phyloP scores from a whole-genome alignment of 2,113 vertebrate genomes.

The Shinisaurus crocodilurus region DNA sequence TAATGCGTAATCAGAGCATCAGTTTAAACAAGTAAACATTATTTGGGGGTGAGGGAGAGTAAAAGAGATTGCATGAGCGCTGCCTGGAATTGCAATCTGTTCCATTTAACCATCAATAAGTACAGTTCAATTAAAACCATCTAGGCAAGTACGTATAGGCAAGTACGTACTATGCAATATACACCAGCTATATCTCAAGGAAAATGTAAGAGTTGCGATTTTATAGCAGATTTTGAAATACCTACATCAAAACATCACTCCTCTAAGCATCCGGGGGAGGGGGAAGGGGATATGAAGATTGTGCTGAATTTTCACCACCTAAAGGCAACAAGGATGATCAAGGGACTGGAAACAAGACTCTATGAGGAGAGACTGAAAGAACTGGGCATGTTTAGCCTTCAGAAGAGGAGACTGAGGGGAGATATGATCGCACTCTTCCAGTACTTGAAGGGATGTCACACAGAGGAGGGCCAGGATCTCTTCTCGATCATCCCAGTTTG shows the following conservation, averaged over 20 bases:
- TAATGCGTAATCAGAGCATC: slow-evolving; percentile 73
- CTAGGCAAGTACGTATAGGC: too few species aligned
- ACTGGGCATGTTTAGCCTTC: too few species aligned
- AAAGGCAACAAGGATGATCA: too few species aligned
- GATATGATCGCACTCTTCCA: too few species aligned
- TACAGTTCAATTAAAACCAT: background rate
- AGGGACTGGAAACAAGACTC: too few species aligned
- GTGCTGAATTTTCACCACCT: background rate
- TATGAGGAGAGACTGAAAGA: too few species aligned
- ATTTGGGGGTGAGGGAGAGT: background rate
- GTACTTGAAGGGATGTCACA: too few species aligned
- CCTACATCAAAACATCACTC: background rate
- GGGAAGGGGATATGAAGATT: background rate
- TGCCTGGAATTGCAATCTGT: background rate
- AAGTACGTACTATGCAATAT: background rate
- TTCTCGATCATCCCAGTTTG: too few species aligned
- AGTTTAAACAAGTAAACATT: slow-evolving; percentile 63
- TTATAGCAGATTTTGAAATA: background rate
- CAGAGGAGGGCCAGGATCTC: too few species aligned
- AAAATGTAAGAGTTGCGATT: background rate
- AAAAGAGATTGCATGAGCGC: background rate
- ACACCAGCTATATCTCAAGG: background rate
- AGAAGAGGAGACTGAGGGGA: too few species aligned
- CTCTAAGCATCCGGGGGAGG: background rate
- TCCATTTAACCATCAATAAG: background rate